phyloP scores from a whole-genome alignment of 2,113 vertebrate species.

The Anser brachyrhynchus region DNA sequence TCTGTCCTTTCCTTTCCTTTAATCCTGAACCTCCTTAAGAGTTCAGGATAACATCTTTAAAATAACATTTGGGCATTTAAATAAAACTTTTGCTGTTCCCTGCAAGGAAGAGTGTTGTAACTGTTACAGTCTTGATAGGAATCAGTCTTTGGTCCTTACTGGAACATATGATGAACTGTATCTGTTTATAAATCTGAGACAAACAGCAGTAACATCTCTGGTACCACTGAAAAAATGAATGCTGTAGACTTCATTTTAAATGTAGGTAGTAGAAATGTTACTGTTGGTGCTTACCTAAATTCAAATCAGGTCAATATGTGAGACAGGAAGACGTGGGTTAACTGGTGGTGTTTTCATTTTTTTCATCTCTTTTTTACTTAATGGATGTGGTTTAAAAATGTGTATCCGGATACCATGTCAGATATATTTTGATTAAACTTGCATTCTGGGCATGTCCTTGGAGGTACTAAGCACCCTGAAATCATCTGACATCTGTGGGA shows the following conservation, averaged over 20 bases:
- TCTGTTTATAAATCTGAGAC: neutral
- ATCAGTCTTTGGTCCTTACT: neutral
- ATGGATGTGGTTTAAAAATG: neutral
- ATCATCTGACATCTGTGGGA: conserved; percentile 11
- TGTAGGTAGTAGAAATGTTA: neutral
- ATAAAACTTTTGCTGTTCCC: neutral
- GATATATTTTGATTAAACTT: neutral
- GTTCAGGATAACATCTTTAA: neutral
- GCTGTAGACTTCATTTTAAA: neutral
- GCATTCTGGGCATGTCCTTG: neutral
- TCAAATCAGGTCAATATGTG: neutral
- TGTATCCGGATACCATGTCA: neutral
- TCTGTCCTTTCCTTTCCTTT: neutral
- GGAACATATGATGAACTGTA: neutral
- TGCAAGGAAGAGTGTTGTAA: neutral
- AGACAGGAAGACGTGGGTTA: neutral
- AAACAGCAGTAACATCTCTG: neutral
- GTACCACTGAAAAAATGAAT: neutral
- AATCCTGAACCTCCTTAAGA: neutral
- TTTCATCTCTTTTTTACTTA: neutral
- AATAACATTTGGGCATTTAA: neutral
- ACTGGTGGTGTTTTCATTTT: neutral
- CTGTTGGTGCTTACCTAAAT: neutral
- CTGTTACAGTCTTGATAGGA: neutral
- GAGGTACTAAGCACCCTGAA: neutral